Conservation (phyloP, 2,113 vertebrate genomes). For the Myxocyprinus asiaticus region DNA sequence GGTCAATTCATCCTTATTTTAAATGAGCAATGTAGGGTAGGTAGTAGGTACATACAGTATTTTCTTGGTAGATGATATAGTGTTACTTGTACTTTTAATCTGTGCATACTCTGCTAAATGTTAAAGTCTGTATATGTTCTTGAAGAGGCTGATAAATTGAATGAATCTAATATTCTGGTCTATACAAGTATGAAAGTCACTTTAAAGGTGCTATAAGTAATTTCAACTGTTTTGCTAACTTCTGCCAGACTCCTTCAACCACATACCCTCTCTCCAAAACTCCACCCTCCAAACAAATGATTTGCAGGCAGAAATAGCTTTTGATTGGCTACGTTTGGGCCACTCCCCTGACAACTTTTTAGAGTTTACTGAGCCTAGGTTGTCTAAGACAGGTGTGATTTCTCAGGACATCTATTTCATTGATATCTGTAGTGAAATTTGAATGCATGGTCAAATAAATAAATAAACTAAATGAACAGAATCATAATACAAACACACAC, state of each 20-base stretch:
- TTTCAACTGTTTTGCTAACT: neutral
- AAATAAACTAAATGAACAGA: no score
- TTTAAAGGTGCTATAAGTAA: no score
- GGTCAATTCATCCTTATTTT: neutral
- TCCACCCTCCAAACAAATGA: neutral
- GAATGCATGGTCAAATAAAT: no score
- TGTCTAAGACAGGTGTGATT: no score
- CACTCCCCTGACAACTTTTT: no score
- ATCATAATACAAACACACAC: no score
- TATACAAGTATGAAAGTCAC: neutral
- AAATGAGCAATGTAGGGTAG: neutral
- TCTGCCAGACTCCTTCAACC: neutral
- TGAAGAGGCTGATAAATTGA: neutral
- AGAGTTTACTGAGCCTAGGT: no score
- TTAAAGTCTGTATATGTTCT: neutral
- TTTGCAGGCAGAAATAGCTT: neutral
- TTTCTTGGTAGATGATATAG: no score
- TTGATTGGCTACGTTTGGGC: no score
- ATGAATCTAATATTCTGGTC: conserved; percentile 11
- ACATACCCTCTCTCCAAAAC: neutral
- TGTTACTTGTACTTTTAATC: neutral
- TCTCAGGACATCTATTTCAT: no score
- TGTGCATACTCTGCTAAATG: neutral
- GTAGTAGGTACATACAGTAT: neutral
- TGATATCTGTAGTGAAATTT: no score